Evolutionary conservation across 2,797 vertebrate species (phyloP).

Genomic region (Malacoctenus gilli): DNA sequence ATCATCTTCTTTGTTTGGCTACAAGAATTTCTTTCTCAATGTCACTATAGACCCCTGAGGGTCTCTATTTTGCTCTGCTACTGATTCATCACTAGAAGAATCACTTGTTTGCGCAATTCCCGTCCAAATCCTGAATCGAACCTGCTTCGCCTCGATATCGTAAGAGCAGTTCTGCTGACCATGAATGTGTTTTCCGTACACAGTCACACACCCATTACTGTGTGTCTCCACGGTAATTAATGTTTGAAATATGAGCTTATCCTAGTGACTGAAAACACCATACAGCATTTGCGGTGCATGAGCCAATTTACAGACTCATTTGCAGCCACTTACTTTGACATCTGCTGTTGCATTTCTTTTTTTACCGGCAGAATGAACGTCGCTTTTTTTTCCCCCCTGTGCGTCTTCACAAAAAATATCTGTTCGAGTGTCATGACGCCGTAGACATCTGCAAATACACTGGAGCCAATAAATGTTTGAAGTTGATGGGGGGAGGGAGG

Average conservation of each 20-base stretch:
- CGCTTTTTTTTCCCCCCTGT: background rate
- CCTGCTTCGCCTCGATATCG: no score
- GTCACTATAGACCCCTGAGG: no score
- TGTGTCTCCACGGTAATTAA: constrained; percentile 21
- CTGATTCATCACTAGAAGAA: no score
- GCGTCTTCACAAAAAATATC: background rate
- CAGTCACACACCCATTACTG: constrained; percentile 15
- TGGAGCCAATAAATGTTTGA: constrained; percentile 7
- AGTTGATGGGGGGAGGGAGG: background rate
- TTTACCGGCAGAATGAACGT: background rate
- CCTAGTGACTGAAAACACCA: background rate
- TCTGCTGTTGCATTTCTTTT: constrained; percentile 5
- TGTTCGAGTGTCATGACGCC: background rate
- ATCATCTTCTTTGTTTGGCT: no score
- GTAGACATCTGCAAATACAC: constrained; percentile 5
- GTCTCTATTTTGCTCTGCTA: no score
- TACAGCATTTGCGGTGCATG: background rate
- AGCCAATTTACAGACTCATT: background rate
- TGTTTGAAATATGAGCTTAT: constrained; percentile 25
- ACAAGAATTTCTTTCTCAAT: no score
- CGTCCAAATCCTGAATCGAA: no score
- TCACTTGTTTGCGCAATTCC: no score
- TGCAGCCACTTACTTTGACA: background rate
- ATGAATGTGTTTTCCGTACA: constrained; percentile 22
- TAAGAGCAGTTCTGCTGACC: no score